Conservation (phyloP, 2,888 invertebrate species). For the Cosmia trapezina region DNA sequence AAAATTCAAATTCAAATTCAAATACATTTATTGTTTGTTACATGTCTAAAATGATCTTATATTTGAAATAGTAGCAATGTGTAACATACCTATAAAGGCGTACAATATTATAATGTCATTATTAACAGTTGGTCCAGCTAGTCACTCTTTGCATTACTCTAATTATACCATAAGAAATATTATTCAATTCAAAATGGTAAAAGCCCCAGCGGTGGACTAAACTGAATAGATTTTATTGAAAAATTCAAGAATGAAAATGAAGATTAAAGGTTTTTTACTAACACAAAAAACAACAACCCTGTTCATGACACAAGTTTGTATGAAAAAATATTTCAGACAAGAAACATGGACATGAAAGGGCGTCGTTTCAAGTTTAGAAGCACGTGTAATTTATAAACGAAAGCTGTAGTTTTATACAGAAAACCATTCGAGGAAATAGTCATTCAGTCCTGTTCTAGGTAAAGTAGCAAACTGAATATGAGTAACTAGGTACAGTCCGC, state of each 20-base stretch:
- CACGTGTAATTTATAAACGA: not conserved
- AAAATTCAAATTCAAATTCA: no score
- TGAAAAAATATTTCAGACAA: not conserved
- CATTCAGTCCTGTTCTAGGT: constrained; percentile 2
- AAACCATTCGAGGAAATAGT: not conserved
- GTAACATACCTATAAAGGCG: no score
- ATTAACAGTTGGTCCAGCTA: no score
- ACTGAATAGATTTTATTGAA: not conserved
- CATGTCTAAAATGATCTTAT: no score
- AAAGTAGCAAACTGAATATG: not conserved
- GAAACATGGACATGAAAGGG: constrained; percentile 4
- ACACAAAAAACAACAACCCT: not conserved
- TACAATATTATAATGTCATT: no score
- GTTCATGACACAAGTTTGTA: not conserved
- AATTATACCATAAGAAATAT: no score
- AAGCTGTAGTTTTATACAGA: not conserved
- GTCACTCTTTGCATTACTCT: no score
- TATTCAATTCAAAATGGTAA: not conserved
- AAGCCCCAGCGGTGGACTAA: not conserved
- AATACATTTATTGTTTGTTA: no score
- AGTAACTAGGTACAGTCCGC: not conserved
- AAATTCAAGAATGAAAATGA: not conserved
- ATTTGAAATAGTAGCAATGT: no score
- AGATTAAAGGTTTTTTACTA: not conserved
- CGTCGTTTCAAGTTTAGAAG: not conserved